Base-by-base conservation (phyloP, 2,888 invertebrate species). In the Pachliopta kotzebuea region DNA sequence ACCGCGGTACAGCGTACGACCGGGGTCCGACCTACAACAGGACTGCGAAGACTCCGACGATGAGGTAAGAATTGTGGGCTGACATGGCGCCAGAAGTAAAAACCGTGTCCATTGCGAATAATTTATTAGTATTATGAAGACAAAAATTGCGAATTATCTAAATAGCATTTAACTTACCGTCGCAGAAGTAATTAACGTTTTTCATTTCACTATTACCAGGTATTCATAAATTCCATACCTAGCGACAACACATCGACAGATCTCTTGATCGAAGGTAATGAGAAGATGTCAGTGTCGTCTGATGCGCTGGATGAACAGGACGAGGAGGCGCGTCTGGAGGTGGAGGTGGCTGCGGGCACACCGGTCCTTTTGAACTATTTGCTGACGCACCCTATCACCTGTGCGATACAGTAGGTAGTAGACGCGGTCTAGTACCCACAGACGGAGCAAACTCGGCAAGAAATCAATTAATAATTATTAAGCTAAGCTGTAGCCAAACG, bases 341-440 rank as follows among this genome's bases (percentile, higher is more conserved):
- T 90, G 11, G 90, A 90, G 63, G 90, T 91, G 2, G 91, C 91
- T 0, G 92, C 91, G 0, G 90, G 90, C 0, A 90, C 92, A 0
- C 90, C 92, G 0, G 83, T 90, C 0, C 71, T 92, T 3, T 79
- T 92, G 0, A 89, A 91, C 71, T 85, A 90, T 62, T 62, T 92
- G 1, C 71, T 92, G 0, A 89, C 86, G 0, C 90, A 90, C 66
- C 92, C 92, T 0, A 82, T 91, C 14, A 85, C 89, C 7, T 92
- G 91, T 65, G 68, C 71, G 24, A 81, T 92, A 42, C 65, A 65
- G 45, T 65, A 65, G 57, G 24, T 1, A n/a, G 29, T 14, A 11
- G 37, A 11, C 1, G 11, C 37, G 37, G 37, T 4, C 1, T 9
- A 3, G 37, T 31, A 31, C 11, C 37, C 37, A 37, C 14, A 4